phyloP scores from a whole-genome alignment of 2,888 invertebrate species.

The Melinopterus prodromus region DNA sequence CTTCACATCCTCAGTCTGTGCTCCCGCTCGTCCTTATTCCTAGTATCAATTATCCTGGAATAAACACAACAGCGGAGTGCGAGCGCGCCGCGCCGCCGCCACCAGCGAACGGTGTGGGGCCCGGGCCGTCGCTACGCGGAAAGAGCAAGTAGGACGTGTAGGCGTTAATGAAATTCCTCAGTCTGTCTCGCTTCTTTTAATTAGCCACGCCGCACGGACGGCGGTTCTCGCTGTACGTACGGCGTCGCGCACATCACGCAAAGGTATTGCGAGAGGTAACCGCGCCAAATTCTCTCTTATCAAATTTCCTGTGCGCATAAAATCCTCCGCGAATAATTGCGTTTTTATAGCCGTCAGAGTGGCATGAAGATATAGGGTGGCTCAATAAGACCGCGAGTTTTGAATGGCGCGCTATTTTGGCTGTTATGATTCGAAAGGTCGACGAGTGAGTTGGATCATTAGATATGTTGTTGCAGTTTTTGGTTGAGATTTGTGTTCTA shows the following conservation, averaged over 20 bases:
- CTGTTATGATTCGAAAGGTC: too few species aligned
- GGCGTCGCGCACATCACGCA: conserved; percentile 22
- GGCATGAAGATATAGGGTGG: too few species aligned
- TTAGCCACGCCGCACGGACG: conserved; percentile 41
- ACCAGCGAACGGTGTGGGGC: background rate
- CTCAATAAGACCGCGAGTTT: too few species aligned
- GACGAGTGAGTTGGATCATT: too few species aligned
- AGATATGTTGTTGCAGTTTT: too few species aligned
- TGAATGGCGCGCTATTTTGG: too few species aligned
- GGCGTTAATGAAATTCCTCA: conserved; percentile 51
- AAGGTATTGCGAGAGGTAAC: background rate
- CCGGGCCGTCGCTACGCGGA: background rate
- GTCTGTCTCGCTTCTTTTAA: conserved; percentile 48
- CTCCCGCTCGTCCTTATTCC: conserved; percentile 18
- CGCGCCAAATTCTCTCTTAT: background rate
- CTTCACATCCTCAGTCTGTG: conserved; percentile 4
- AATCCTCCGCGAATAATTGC: background rate
- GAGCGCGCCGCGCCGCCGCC: conserved; percentile 9
- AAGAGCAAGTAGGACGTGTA: conserved; percentile 42
- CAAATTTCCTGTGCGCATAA: background rate
- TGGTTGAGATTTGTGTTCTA: too few species aligned
- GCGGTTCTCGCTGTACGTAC: conserved; percentile 22
- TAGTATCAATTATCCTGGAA: conserved; percentile 23
- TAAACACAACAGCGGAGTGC: conserved; percentile 26
- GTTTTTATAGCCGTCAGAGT: too few species aligned